Evolutionary conservation across 2,113 vertebrate genomes (phyloP).

Genomic region (Apaloderma vittatum): DNA sequence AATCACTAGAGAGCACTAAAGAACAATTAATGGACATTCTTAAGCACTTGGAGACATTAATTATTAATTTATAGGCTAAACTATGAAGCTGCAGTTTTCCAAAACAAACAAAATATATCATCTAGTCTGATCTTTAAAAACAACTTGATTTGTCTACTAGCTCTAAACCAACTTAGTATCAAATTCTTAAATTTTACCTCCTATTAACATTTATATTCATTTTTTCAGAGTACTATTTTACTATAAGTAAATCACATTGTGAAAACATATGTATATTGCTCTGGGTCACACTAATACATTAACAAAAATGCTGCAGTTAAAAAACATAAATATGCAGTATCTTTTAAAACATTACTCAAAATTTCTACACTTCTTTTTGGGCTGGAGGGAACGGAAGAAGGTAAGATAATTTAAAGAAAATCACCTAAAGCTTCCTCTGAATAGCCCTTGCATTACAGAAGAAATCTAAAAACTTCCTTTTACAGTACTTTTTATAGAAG

Average conservation of each 20-base stretch:
- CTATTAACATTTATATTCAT: not conserved
- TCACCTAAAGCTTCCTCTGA: not conserved
- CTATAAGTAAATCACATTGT: not conserved
- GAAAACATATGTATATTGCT: not conserved
- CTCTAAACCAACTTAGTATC: not conserved
- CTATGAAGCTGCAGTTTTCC: not conserved
- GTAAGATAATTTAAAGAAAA: not conserved
- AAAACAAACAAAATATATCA: not conserved
- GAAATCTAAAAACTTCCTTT: not conserved
- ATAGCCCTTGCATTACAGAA: not conserved
- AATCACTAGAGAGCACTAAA: constrained; percentile 69
- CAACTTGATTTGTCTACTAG: not conserved
- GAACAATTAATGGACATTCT: constrained; percentile 33
- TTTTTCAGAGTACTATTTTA: not conserved
- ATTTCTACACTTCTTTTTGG: not conserved
- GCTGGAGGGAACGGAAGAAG: not conserved
- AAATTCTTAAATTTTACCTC: not conserved
- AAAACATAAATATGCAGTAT: not conserved
- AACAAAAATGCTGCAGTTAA: not conserved
- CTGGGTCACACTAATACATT: not conserved
- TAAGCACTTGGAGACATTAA: not conserved
- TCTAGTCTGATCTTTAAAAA: not conserved
- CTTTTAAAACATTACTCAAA: not conserved
- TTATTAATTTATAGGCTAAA: not conserved
- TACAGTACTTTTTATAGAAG: not conserved